Evolutionary conservation across 2,113 vertebrate species (phyloP).

Genomic region (Pleuronectes platessa): DNA sequence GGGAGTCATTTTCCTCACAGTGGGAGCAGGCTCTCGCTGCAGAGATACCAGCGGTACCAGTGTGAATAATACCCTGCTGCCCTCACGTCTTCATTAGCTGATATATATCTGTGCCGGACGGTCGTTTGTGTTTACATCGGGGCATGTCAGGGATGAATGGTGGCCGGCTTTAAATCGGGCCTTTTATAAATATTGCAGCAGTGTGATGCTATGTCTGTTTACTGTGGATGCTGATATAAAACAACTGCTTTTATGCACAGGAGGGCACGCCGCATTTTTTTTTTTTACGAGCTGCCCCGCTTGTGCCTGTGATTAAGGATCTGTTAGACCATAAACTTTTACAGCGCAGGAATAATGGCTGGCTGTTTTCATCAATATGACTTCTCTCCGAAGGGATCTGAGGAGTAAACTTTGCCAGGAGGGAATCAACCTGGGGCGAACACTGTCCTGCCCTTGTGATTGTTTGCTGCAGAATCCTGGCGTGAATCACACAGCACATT

Average conservation of each 20-base stretch:
- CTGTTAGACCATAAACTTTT: conserved; percentile 71
- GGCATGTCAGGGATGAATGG: neutral
- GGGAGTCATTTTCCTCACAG: conserved; percentile 58
- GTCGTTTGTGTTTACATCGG: conserved; percentile 10
- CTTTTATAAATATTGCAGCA: conserved; percentile 38
- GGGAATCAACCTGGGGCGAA: conserved; percentile 22
- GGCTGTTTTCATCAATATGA: conserved; percentile 65
- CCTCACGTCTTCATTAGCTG: conserved; percentile 48
- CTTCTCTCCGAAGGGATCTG: conserved; percentile 33
- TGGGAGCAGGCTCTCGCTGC: conserved; percentile 13
- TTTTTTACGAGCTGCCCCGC: conserved; percentile 64
- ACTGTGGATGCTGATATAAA: conserved; percentile 53
- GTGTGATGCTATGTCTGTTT: conserved; percentile 38
- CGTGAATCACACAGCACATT: conserved; percentile 36
- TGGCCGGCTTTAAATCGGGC: neutral
- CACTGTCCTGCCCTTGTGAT: conserved; percentile 29
- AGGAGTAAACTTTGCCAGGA: conserved; percentile 30
- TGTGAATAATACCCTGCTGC: conserved; percentile 33
- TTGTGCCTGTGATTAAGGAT: conserved; percentile 71
- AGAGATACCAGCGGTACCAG: conserved; percentile 36
- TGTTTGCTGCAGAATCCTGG: conserved; percentile 26
- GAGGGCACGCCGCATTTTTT: neutral
- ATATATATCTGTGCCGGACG: conserved; percentile 24
- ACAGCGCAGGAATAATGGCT: conserved; percentile 67
- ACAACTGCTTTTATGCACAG: conserved; percentile 50